Percentiles rank a stretch among this genome's conserved stretches.
Evolutionary conservation across 2,797 vertebrate species (phyloP).

Genomic region (Tapirus indicus): DNA sequence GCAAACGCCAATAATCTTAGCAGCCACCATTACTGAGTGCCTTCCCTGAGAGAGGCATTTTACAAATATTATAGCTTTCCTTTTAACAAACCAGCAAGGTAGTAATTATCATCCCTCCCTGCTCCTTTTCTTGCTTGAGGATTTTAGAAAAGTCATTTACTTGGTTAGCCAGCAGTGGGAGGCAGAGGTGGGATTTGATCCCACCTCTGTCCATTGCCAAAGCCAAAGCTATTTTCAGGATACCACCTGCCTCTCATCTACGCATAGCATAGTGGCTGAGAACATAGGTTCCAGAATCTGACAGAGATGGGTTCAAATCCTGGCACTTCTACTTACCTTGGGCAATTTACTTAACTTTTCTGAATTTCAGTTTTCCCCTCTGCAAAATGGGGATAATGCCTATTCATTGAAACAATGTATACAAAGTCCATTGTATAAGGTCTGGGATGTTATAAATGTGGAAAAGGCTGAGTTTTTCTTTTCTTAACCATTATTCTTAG

Average conservation of each 20-base stretch:
- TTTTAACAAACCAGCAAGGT: neutral
- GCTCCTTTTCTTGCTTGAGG: neutral
- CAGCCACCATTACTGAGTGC: neutral
- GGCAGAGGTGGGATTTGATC: neutral
- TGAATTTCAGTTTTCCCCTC: neutral
- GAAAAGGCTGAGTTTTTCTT: neutral
- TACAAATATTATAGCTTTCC: neutral
- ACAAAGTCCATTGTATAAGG: neutral
- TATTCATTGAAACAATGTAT: neutral
- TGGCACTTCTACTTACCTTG: neutral
- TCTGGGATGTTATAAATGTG: neutral
- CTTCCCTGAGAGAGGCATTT: neutral
- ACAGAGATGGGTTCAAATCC: neutral
- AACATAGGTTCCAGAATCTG: neutral
- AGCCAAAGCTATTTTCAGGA: neutral
- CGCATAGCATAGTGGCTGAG: neutral
- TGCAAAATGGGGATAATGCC: neutral
- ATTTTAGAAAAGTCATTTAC: neutral
- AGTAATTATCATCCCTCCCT: neutral
- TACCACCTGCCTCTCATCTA: neutral
- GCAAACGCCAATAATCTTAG: rapidly evolving
- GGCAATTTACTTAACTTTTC: neutral
- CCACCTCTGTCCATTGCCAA: neutral
- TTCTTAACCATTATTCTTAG: neutral
- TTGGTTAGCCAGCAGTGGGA: neutral